Conservation (phyloP, 1,140 invertebrate species). For the Propsilocerus akamusi region DNA sequence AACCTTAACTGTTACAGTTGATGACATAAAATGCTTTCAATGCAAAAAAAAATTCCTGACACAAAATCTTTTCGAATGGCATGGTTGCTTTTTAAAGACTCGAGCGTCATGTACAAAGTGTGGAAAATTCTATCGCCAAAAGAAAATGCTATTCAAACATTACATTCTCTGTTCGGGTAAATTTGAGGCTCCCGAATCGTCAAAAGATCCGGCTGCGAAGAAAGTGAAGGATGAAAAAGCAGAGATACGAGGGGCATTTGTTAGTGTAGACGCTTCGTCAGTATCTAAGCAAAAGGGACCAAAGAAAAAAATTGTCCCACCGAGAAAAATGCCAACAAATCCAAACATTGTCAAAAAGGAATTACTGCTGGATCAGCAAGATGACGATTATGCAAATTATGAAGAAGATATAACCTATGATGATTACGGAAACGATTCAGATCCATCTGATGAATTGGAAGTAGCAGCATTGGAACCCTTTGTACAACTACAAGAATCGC, state of each 20-base stretch:
- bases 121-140: neutral
- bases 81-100: neutral
- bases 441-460: neutral
- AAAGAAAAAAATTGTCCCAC: neutral
- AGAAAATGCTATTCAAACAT: neutral
- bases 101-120: neutral
- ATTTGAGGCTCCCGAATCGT: neutral
- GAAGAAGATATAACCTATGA: neutral
- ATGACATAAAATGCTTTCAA: neutral
- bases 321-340: neutral
- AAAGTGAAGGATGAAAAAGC: neutral
- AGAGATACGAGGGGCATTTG: neutral
- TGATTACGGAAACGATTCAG: neutral
- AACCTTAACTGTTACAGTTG: neutral
- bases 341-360: neutral
- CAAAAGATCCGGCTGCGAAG: neutral
- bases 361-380: neutral
- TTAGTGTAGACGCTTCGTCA: neutral
- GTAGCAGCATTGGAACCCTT: neutral
- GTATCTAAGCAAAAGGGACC: neutral
- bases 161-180: neutral
- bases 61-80: conserved; percentile 1
- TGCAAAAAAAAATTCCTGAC: neutral
- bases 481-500: neutral
- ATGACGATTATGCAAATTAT: neutral